A percentile compares a stretch with the other conserved stretches of the same genome.
Conservation (phyloP, 2,888 invertebrate species). For the Philaethria dido region DNA sequence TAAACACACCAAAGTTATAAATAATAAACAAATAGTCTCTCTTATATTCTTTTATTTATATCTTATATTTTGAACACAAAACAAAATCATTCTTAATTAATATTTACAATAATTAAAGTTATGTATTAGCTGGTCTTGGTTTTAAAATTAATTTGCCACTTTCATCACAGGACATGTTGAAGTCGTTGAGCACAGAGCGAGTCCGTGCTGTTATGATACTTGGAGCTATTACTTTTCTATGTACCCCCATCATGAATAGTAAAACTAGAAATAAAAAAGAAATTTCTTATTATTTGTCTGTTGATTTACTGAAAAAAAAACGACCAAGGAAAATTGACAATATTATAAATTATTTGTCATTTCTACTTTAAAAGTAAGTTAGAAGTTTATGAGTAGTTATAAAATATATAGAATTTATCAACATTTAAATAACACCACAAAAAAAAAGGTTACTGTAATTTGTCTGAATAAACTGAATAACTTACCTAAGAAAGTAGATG, state of each 20-base stretch:
- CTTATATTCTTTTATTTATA: conserved; percentile 62
- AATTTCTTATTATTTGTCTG: not conserved
- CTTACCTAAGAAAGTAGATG: conserved; percentile 91
- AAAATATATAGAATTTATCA: too few species aligned
- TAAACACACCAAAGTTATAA: conserved; percentile 83
- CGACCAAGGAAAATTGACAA: too few species aligned
- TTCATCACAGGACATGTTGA: conserved; percentile 99
- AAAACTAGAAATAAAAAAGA: conserved; percentile 83
- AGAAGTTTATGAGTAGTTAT: too few species aligned
- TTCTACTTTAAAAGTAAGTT: too few species aligned
- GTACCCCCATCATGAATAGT: conserved; percentile 95
- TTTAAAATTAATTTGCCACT: conserved; percentile 97
- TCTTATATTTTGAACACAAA: conserved; percentile 38
- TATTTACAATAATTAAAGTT: conserved; percentile 54
- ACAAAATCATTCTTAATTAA: conserved; percentile 65
- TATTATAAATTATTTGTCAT: too few species aligned
- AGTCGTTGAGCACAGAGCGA: conserved; percentile 94
- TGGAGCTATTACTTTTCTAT: conserved; percentile 97
- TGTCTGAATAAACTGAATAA: not conserved
- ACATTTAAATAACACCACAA: too few species aligned
- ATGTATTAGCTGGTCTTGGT: conserved; percentile 87
- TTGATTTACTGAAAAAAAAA: too few species aligned
- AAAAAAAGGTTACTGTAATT: too few species aligned
- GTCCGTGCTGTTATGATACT: conserved; percentile 97
- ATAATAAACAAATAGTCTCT: conserved; percentile 79